A percentile compares a stretch with the other conserved stretches of the same genome.
phyloP scores from a whole-genome alignment of 2,888 invertebrate species.

The Ypsolopha scabrella region DNA sequence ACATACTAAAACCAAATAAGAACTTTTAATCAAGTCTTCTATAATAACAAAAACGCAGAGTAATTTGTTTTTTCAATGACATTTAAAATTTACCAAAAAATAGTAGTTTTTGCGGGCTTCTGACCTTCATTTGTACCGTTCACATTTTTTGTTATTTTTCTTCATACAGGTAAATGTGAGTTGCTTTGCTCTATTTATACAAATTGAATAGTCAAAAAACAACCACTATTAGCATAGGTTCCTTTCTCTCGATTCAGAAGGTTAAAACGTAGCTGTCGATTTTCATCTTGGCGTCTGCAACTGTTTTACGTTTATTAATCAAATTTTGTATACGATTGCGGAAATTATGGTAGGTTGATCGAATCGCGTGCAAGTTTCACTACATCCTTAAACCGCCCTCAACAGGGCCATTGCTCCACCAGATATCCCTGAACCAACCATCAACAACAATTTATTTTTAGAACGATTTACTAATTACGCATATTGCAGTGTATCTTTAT shows the following conservation, averaged over 20 bases:
- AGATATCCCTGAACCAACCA: background rate
- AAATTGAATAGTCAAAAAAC: too few relatives aligned
- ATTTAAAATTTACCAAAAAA: constrained; percentile 33
- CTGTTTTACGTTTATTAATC: too few relatives aligned
- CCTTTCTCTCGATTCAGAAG: too few relatives aligned
- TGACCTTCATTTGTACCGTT: constrained; percentile 36
- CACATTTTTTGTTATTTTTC: constrained; percentile 20
- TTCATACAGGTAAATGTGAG: background rate
- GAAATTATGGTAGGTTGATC: background rate
- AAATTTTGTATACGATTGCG: too few relatives aligned
- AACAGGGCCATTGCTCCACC: background rate
- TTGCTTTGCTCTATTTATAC: background rate
- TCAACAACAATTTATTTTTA: background rate
- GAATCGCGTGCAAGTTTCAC: constrained; percentile 1
- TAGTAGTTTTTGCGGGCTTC: constrained; percentile 29
- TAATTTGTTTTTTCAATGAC: constrained; percentile 30
- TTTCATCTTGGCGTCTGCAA: too few relatives aligned
- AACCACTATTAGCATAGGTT: too few relatives aligned
- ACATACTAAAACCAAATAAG: background rate
- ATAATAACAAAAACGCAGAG: background rate
- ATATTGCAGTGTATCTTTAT: background rate
- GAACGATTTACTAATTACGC: background rate
- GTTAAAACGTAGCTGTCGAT: too few relatives aligned
- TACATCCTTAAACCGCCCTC: background rate
- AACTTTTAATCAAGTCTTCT: background rate